Base-by-base conservation (phyloP, 2,113 vertebrate species). In the Accipiter cooperii region DNA sequence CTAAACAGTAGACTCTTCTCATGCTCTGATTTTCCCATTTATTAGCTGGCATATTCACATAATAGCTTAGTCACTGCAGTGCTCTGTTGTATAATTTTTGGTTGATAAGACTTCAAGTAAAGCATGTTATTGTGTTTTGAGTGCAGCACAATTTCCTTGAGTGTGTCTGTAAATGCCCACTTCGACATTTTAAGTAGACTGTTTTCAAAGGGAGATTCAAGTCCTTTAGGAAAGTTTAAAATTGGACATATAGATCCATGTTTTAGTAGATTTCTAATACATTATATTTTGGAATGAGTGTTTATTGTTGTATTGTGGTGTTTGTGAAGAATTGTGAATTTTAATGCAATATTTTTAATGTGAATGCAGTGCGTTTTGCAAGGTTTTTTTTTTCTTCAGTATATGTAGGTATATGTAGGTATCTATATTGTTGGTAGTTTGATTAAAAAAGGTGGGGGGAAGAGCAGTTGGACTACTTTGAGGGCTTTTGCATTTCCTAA, bases 381-480 rank as follows among this genome's bases (percentile, higher is more conserved):
- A 61, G 12, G 8, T 17, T 71, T 18, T 71, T 38, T 60, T n/a
- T 94, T 68, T 34, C 47, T 91, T 89, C 11, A 10, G 5, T 75
- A 1, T 44, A 8, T 13, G 1, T 54, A 66, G 6, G n/a, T n/a
- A n/a, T n/a, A n/a, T n/a, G n/a, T n/a, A n/a, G n/a, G 25, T 7
- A 38, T 34, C 64, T 70, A 17, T 66, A 29, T 68, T 75, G 21
- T 24, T 60, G 21, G 28, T 44, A 14, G 19, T 34, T 89, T 65
- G 49, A 49, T 63, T 74, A 15, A 5, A 55, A 69, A 74, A 57
- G 2, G 8, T 28, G 20, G 12, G 9, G 7, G 13, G 17, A 55
- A 64, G 28, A 68, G 13, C 42, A 80, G 11, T 22, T 80, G 57
- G 17, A 63, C 20, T 89, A 8, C 42, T 95, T 77, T 63, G 12